Evolutionary conservation across 2,113 vertebrate genomes (phyloP), one percentile per base, ranked within the genome.

Genomic region (Bujurquina vittata): DNA sequence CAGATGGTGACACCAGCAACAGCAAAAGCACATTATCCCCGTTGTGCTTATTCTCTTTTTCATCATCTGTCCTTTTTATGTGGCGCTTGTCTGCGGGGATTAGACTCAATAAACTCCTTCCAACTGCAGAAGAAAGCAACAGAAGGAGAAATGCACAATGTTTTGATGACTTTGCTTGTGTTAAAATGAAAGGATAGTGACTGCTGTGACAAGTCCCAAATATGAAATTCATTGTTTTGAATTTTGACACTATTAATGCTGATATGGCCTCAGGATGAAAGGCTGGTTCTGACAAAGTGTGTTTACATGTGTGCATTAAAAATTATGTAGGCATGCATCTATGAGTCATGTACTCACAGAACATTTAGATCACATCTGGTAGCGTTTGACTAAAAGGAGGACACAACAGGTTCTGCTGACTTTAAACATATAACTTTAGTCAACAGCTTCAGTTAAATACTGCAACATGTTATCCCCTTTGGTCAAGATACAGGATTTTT

Each of bases 21-120:
- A 90, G 79, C 37, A 88, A 86, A 93, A 92, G 75, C 79, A 91
- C 91, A 92, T 94, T 91, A 93, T 74, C 81, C 29, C 54, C 3
- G 7, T 69, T 84, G 63, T 77, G 77, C 77, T 83, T 59, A 52
- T 80, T 84, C 69, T 83, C 57, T 60, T 82, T 76, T 37, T 82
- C 63, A 31, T 78, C 61, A 75, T 77, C 62, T 49, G 37, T 83
- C 18, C 56, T 62, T 81, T 84, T 85, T 49, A 58, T 75, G 29
- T 78, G 57, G 58, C 11, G 43, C 31, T 79, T 78, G 85, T 80
- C 86, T 84, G 79, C 2, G 1, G 40, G 62, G 87, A 89, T 89
- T 79, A 79, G 26, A 80, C 73, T 82, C 20, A 9, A 52, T 43
- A 73, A 80, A 84, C 10, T 69, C 61, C 40, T 9, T 83, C 22